Evolutionary conservation across 2,888 invertebrate genomes (phyloP).

Genomic region (Drosophila picticornis): DNA sequence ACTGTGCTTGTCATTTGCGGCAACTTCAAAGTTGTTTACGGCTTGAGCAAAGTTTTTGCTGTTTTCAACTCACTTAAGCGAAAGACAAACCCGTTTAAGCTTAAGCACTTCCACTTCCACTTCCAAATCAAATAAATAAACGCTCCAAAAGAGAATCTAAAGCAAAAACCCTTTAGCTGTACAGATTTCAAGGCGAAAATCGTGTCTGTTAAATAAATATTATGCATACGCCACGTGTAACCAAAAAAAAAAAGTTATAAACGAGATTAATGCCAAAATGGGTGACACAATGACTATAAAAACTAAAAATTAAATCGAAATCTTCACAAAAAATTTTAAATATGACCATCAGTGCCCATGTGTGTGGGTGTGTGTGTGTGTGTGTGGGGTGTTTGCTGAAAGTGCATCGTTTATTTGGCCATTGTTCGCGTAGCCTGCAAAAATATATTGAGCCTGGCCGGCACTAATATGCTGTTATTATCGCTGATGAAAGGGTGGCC

Average conservation of each 20-base stretch:
- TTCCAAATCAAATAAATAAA: constrained; percentile 36
- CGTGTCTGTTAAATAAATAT: constrained; percentile 64
- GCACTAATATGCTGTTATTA: constrained; percentile 73
- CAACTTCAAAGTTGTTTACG: neutral
- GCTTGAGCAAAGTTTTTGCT: neutral
- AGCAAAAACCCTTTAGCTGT: constrained; percentile 38
- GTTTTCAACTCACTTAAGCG: constrained; percentile 20
- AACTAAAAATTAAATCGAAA: constrained; percentile 25
- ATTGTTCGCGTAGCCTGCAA: constrained; percentile 51
- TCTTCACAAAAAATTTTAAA: constrained; percentile 23
- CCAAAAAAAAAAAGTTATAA: constrained; percentile 9
- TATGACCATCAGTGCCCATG: neutral
- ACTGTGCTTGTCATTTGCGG: neutral
- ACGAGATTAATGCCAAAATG: constrained; percentile 8
- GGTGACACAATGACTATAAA: constrained; percentile 50
- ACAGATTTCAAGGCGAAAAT: constrained; percentile 38
- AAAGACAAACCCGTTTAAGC: constrained; percentile 36
- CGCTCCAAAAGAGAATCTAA: constrained; percentile 14
- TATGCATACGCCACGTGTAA: constrained; percentile 58
- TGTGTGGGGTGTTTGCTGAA: constrained; percentile 13
- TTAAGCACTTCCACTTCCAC: constrained; percentile 18
- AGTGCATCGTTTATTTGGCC: constrained; percentile 53
- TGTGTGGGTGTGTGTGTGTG: neutral
- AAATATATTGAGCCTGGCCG: constrained; percentile 47
- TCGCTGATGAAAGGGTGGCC: constrained; percentile 74